Evolutionary conservation across 2,797 vertebrate genomes (phyloP).

Genomic region (Gorsachius magnificus): DNA sequence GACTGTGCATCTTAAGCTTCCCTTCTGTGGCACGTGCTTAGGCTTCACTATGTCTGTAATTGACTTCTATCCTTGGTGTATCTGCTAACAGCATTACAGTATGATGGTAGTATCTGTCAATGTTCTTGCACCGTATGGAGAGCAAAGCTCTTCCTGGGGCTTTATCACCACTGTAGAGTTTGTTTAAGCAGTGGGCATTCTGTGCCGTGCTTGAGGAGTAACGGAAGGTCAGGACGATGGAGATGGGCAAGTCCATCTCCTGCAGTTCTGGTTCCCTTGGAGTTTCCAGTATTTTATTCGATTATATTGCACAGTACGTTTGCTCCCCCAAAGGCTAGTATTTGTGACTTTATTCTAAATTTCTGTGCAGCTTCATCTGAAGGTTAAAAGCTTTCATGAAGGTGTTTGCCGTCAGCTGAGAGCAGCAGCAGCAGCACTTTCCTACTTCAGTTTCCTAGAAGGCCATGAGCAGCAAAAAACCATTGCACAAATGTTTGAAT

Average conservation of each 20-base stretch:
- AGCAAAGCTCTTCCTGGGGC: neutral
- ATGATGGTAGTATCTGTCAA: fast-evolving
- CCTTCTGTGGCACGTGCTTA: neutral
- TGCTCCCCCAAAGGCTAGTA: neutral
- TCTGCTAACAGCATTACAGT: neutral
- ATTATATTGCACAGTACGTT: neutral
- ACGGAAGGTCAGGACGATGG: neutral
- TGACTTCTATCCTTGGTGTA: neutral
- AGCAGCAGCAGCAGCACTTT: neutral
- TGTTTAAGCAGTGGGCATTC: neutral
- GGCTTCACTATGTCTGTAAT: neutral
- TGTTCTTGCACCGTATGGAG: neutral
- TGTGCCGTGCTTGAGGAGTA: neutral
- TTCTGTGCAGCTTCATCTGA: neutral
- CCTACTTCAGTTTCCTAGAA: neutral
- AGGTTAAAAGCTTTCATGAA: neutral
- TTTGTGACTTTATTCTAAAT: neutral
- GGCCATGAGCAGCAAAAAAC: neutral
- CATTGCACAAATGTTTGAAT: neutral
- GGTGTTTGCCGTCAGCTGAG: neutral
- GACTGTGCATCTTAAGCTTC: neutral
- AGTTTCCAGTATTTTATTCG: neutral
- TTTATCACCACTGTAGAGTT: neutral
- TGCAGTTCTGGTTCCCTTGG: neutral
- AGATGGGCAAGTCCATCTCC: neutral